phyloP scores from a whole-genome alignment of 2,113 vertebrate species.

The Damaliscus lunatus region DNA sequence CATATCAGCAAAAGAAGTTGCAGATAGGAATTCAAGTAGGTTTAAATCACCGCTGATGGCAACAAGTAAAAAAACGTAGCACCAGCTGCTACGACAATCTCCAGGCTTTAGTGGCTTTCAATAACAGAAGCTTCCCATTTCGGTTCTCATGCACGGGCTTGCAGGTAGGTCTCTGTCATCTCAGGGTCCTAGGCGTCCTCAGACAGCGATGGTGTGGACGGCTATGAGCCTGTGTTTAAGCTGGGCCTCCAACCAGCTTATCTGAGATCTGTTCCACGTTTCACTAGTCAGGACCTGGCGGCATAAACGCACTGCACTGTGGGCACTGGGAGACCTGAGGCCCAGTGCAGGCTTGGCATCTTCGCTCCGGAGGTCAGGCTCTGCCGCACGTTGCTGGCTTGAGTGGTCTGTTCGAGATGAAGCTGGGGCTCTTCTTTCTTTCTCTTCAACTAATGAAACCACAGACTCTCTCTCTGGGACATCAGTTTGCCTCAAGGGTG shows the following conservation, averaged over 20 bases:
- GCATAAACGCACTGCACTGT: not conserved
- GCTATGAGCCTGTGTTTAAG: not conserved
- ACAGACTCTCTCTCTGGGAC: not conserved
- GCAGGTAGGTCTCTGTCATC: not conserved
- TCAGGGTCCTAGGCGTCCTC: not conserved
- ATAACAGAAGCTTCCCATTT: not conserved
- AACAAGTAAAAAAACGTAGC: not conserved
- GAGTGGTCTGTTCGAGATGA: not conserved
- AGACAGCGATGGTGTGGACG: not conserved
- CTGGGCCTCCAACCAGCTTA: not conserved
- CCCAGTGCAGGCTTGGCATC: accelerated
- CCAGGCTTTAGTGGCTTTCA: not conserved
- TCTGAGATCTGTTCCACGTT: not conserved
- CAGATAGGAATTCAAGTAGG: not conserved
- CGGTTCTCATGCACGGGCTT: not conserved
- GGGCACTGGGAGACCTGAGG: not conserved
- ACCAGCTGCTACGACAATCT: not conserved
- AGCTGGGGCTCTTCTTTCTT: not conserved
- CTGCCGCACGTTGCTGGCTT: not conserved
- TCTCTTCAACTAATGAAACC: not conserved
- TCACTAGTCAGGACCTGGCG: not conserved
- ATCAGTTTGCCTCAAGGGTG: not conserved
- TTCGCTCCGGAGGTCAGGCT: not conserved
- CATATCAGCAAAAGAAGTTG: not conserved
- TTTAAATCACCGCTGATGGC: not conserved